phyloP scores from a whole-genome alignment of 2,797 vertebrate species.

The Limnodromus scolopaceus region DNA sequence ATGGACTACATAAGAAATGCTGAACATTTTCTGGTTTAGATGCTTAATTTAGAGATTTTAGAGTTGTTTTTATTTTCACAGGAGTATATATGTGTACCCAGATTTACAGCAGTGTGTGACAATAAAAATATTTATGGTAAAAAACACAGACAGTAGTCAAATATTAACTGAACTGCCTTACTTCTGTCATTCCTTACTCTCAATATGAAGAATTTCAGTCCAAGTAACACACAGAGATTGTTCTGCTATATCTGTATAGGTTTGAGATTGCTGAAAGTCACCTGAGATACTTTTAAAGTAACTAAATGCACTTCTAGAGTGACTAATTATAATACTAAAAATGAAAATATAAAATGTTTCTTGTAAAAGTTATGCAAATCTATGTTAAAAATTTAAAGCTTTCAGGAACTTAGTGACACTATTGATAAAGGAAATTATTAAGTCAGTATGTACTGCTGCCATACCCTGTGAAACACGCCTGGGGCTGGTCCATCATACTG shows the following conservation, averaged over 20 bases:
- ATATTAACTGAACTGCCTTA: background rate
- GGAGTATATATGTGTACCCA: background rate
- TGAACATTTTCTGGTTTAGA: background rate
- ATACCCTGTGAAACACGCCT: background rate
- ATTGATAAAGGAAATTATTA: background rate
- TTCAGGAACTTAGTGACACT: background rate
- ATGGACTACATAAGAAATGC: background rate
- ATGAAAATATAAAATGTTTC: background rate
- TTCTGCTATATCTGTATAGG: slow-evolving; percentile 15
- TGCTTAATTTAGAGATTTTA: background rate
- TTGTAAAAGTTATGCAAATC: background rate
- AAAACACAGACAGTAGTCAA: background rate
- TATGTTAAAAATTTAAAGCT: background rate
- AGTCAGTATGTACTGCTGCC: background rate
- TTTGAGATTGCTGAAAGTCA: background rate
- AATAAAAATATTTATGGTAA: background rate
- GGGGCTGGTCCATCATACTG: background rate
- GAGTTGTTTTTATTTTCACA: background rate
- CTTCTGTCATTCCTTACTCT: background rate
- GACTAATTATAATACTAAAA: background rate
- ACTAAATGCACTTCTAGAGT: background rate
- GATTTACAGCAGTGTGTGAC: background rate
- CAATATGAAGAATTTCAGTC: slow-evolving; percentile 11
- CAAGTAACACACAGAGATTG: background rate
- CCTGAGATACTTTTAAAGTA: background rate